These are phyloP conservation scores for Gobiocypris rarus DNA, from an alignment of 2,113 vertebrate genomes.

Conservation along the genomic window DNA sequence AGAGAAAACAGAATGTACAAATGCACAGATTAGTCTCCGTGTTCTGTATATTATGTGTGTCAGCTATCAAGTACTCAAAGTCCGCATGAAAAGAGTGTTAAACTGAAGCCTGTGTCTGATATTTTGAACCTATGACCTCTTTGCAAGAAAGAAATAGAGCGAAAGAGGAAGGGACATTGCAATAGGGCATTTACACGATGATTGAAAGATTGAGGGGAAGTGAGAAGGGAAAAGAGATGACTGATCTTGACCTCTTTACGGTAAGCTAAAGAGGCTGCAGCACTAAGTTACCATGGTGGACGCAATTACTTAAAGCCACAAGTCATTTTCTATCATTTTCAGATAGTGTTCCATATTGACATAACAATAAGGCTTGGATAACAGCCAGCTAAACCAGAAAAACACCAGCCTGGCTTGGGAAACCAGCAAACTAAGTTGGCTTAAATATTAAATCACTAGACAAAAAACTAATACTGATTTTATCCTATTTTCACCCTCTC, in stretches of 20 bases:
- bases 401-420: not conserved
- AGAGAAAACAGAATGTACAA: not conserved
- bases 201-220: constrained; percentile 39
- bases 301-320: not conserved
- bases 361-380: not conserved
- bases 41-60: not conserved
- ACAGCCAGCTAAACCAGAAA: not conserved
- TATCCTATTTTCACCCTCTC: not conserved
- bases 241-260: constrained; percentile 11
- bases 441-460: not conserved
- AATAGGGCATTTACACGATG: not conserved
- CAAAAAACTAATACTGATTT: not conserved
- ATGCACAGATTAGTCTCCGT: not conserved
- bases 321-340: not conserved
- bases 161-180: not conserved
- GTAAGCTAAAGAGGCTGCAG: constrained; percentile 13
- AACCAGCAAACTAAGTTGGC: not conserved
- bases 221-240: not conserved
- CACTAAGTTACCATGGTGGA: not conserved
- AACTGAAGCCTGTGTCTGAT: not conserved
- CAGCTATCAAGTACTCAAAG: not conserved
- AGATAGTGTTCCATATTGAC: not conserved
- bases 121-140: constrained; percentile 9
- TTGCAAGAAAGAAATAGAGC: not conserved
- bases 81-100: not conserved